Base-by-base conservation (phyloP, 1,140 invertebrate genomes). In the Calephelis virginiensis region DNA sequence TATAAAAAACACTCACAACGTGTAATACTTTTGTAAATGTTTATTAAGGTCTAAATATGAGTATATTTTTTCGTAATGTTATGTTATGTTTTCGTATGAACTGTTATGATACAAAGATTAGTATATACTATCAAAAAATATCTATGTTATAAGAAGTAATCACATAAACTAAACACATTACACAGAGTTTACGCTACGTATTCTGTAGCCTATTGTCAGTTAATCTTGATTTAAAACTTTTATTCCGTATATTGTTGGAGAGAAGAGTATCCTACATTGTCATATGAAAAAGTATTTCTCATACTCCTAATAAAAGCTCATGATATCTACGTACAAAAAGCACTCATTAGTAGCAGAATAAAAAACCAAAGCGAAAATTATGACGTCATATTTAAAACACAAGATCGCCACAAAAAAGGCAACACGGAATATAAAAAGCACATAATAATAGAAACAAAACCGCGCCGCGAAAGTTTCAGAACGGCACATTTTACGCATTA, bases 361-460 rank as follows among this genome's bases (percentile, higher is more conserved):
- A 72, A 71, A 69, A 71, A 71, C 67, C 72, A 75, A 66, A 76
- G 71, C 67, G 72, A 74, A 75, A 74, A 71, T 73, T 73, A 73
- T 77, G 71, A 77, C 74, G 73, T 77, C 74, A 77, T 69, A 80
- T 73, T 70, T 73, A 74, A 80, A 81, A 74, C 74, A 73, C 78
- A 81, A 81, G 77, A 81, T 80, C 74, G 74, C 72, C 74, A 73
- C 74, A 78, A 81, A 81, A 81, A 80, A 78, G 73, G 76, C 72
- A 80, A 77, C 76, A 74, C 81, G 67, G 64, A 71, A 68, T 71
- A 81, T 79, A 81, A 83, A 86, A 86, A 82, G 75, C 75, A 75
- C 63, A 78, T 73, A 80, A 84, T 84, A 84, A 86, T 84, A 85
- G 78, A 84, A 84, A 86, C 82, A 86, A 83, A 86, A 85, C 73